These are phyloP conservation scores for Cryptoblepharus egeriae DNA, from an alignment of 2,797 vertebrate genomes.

Conservation along the genomic window DNA sequence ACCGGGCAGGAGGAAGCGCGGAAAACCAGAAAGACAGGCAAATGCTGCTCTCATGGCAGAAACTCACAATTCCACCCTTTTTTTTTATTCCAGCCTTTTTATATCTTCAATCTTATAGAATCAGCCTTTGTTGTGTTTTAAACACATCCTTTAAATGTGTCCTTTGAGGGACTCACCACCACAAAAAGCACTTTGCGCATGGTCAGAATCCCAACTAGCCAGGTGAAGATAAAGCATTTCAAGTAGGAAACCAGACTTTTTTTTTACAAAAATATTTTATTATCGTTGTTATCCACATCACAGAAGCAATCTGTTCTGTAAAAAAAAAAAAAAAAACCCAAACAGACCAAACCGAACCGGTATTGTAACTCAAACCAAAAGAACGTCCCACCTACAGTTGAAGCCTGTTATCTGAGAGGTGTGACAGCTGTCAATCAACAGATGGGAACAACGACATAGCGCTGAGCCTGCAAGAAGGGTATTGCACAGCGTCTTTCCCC, in stretches of 20 bases:
- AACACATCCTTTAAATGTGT: no score
- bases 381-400: background rate
- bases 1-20: background rate
- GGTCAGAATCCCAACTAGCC: background rate
- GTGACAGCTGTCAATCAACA: fast-evolving
- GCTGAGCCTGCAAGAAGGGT: background rate
- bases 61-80: background rate
- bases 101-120: no score
- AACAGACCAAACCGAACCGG: background rate
- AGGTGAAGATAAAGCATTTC: no score
- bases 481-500: background rate
- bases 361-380: background rate
- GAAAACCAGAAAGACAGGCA: background rate
- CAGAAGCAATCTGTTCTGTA: conserved; percentile 38
- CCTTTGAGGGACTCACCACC: no score
- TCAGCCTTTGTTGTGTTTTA: no score
- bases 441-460: background rate
- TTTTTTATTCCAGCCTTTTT: background rate
- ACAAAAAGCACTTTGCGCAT: background rate
- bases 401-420: fast-evolving
- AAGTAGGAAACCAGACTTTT: background rate
- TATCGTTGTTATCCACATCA: background rate
- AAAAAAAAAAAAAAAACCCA: conserved; percentile 12
- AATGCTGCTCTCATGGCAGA: background rate
- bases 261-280: conserved; percentile 68